A percentile compares a stretch with the other conserved stretches of the same genome.
phyloP scores from a whole-genome alignment of 2,797 vertebrate species.

The Centroberyx gerrardi region DNA sequence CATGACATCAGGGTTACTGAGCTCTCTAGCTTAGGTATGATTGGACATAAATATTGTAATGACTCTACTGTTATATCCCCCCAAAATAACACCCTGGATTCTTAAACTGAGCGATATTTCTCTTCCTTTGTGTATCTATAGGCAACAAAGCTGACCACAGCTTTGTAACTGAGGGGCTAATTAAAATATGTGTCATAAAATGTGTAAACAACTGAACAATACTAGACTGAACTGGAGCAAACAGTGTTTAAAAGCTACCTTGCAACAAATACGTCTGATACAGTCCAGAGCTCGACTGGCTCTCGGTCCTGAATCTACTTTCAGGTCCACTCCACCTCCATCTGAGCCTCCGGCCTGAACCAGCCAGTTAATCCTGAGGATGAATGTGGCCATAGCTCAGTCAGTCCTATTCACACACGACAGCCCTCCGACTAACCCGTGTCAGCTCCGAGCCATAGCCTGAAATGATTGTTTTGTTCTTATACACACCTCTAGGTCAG shows the following conservation, averaged over 20 bases:
- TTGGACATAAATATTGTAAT: too few relatives aligned
- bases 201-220: too few relatives aligned
- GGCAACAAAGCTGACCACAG: too few relatives aligned
- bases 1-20: too few relatives aligned
- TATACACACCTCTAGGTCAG: conserved; percentile 4
- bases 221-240: too few relatives aligned
- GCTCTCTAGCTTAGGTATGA: too few relatives aligned
- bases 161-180: too few relatives aligned
- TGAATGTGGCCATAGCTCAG: conserved; percentile 23
- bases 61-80: too few relatives aligned
- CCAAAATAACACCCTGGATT: too few relatives aligned
- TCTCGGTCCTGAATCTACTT: background rate
- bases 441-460: conserved; percentile 15
- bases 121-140: too few relatives aligned
- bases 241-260: background rate
- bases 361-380: conserved; percentile 4
- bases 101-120: too few relatives aligned
- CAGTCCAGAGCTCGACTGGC: background rate
- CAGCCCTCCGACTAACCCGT: conserved; percentile 14
- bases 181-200: too few relatives aligned
- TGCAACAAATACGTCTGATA: background rate
- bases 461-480: background rate
- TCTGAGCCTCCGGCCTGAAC: conserved; percentile 24
- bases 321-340: conserved; percentile 21
- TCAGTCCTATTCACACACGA: conserved; percentile 23